Conservation (phyloP, 2,113 vertebrate genomes). For the Scortum barcoo region DNA sequence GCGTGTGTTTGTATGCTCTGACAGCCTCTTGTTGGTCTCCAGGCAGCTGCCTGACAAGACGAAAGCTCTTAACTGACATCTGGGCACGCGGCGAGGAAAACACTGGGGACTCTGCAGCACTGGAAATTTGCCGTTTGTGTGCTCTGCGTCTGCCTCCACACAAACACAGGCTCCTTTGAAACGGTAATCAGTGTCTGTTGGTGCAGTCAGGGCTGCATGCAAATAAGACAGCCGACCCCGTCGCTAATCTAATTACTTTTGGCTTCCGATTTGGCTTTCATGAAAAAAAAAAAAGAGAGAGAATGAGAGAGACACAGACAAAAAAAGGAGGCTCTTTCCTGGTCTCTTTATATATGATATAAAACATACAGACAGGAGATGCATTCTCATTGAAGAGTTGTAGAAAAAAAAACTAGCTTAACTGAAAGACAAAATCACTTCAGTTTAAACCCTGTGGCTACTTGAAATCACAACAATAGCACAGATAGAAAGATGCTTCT, state of each 20-base stretch:
- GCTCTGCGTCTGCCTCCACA: not conserved
- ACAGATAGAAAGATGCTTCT: slow-evolving; percentile 45
- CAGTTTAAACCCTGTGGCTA: slow-evolving; percentile 59
- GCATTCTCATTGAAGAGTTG: slow-evolving; percentile 58
- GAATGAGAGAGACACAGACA: not conserved
- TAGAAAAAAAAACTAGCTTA: slow-evolving; percentile 61
- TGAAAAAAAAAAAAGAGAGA: too few species aligned
- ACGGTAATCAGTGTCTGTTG: slow-evolving; percentile 13
- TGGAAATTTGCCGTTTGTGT: not conserved
- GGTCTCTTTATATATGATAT: slow-evolving; percentile 70
- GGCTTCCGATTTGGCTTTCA: not conserved
- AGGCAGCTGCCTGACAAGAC: slow-evolving; percentile 62
- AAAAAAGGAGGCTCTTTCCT: slow-evolving; percentile 18
- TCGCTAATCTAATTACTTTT: slow-evolving; percentile 30
- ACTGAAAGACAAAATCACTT: slow-evolving; percentile 54
- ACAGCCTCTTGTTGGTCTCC: slow-evolving; percentile 61
- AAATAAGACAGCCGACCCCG: slow-evolving; percentile 32
- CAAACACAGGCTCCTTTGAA: slow-evolving; percentile 17
- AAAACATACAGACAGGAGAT: slow-evolving; percentile 71
- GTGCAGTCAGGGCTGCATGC: slow-evolving; percentile 26
- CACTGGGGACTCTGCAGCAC: slow-evolving; percentile 38
- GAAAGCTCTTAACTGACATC: slow-evolving; percentile 55
- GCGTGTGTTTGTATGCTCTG: slow-evolving; percentile 41
- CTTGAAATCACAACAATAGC: slow-evolving; percentile 57
- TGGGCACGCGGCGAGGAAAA: slow-evolving; percentile 30